Base-by-base conservation (phyloP, 2,113 vertebrate genomes). In the Tragelaphus buxtoni region DNA sequence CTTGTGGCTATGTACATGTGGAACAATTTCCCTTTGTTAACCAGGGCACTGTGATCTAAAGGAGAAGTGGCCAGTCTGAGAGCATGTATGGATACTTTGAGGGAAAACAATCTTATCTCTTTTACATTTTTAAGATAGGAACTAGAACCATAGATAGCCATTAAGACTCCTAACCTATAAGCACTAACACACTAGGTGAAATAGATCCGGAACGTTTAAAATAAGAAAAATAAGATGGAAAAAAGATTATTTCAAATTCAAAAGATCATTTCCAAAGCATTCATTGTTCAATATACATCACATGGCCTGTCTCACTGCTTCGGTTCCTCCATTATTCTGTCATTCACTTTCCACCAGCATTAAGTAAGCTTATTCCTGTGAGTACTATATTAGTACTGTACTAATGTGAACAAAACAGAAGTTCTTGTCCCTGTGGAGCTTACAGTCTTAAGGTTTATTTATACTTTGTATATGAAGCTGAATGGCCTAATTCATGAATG, bases 1-100 rank as follows among this genome's bases (percentile, higher is more conserved):
- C 79, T 83, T 90, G 76, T 49, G 56, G 24, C 76, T 35, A 26
- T 11, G 63, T 28, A 18, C 39, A 11, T 0, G 0, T 32, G 7
- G 32, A 94, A 89, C 49, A 85, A 81, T 88, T 85, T 82, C 61
- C 76, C 87, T 97, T 94, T 96, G 93, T 96, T 86, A 93, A 94
- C 56, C 9, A 2, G 11, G 55, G 60, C 30, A 11, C 28, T 49
- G 18, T 32, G 76, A 76, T 89, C 53, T 89, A 32, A 92, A 76
- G 86, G 84, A 69, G 42, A 86, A 90, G 88, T n/a, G n/a, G 69
- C 32, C 13, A 55, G 32, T 79, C 60, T 32, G 26, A 91, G 30
- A 69, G 9, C 1, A 0, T 60, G 24, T 39, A 24, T 18, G 88
- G 69, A 26, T 74, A 74, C 69, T 76, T 81, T 35, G 4, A n/a